These are phyloP conservation scores for Escarpia spicata DNA, from an alignment of 2,888 invertebrate genomes.

Conservation along the genomic window DNA sequence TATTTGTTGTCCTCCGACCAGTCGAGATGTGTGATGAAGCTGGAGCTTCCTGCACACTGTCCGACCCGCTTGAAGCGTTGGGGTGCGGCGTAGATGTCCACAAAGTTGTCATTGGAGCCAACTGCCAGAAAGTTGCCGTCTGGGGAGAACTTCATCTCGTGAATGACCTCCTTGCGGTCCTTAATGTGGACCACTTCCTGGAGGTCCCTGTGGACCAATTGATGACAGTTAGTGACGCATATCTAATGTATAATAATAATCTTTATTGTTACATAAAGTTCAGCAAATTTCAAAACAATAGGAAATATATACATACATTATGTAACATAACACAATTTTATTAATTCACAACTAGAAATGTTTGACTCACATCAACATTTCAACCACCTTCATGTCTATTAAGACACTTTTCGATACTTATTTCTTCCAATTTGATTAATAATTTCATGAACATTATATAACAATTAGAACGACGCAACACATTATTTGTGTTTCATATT, in stretches of 20 bases:
- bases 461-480: no score
- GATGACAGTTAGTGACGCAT: not conserved
- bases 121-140: conserved; percentile 65
- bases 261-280: no score
- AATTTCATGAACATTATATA: no score
- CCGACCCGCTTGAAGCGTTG: conserved; percentile 61
- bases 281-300: no score
- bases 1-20: conserved; percentile 66
- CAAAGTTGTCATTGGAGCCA: conserved; percentile 66
- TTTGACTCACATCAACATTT: no score
- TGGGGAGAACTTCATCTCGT: conserved; percentile 67
- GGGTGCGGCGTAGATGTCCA: conserved; percentile 64
- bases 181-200: conserved; percentile 60
- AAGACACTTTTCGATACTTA: no score
- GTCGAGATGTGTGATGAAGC: conserved; percentile 67
- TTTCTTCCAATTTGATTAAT: no score
- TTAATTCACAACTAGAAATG: no score
- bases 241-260: not conserved
- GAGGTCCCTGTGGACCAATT: conserved; percentile 55
- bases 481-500: no score
- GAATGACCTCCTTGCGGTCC: conserved; percentile 65
- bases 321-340: no score
- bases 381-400: no score
- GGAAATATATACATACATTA: no score
- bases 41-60: conserved; percentile 64